Conservation (phyloP, 2,113 vertebrate species). For the Pomatorhinus ruficollis region DNA sequence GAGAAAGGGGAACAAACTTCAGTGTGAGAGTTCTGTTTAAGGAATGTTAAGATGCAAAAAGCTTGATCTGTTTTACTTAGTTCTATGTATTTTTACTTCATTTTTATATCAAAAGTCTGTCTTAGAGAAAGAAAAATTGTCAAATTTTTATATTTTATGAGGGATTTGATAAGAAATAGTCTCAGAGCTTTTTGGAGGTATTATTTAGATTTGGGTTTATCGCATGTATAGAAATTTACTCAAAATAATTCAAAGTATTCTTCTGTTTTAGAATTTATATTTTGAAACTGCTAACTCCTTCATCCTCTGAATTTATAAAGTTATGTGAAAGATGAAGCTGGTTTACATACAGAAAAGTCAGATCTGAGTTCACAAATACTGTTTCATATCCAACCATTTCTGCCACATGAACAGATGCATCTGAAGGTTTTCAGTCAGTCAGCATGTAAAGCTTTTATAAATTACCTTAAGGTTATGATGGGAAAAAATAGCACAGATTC, state of each 20-base stretch:
- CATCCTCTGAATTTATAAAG: background rate
- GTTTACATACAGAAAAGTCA: background rate
- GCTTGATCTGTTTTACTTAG: background rate
- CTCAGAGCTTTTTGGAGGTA: background rate
- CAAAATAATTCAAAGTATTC: background rate
- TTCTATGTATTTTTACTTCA: background rate
- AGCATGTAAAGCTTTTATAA: background rate
- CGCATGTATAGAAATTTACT: background rate
- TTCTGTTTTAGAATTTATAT: background rate
- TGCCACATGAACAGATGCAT: background rate
- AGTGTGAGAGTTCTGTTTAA: background rate
- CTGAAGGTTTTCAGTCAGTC: background rate
- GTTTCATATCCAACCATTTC: background rate
- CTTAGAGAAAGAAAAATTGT: background rate
- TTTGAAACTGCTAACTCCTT: background rate
- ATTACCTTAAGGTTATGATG: background rate
- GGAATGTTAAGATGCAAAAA: background rate
- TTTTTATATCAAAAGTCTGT: background rate
- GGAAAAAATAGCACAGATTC: background rate
- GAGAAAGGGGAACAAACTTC: background rate
- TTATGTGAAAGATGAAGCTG: background rate
- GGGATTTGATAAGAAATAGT: background rate
- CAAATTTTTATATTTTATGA: background rate
- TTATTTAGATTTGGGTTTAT: background rate
- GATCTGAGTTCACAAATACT: background rate